A percentile compares a stretch with the other conserved stretches of the same genome.
phyloP scores from a whole-genome alignment of 2,888 invertebrate genomes.

The Caradrina kadenii region DNA sequence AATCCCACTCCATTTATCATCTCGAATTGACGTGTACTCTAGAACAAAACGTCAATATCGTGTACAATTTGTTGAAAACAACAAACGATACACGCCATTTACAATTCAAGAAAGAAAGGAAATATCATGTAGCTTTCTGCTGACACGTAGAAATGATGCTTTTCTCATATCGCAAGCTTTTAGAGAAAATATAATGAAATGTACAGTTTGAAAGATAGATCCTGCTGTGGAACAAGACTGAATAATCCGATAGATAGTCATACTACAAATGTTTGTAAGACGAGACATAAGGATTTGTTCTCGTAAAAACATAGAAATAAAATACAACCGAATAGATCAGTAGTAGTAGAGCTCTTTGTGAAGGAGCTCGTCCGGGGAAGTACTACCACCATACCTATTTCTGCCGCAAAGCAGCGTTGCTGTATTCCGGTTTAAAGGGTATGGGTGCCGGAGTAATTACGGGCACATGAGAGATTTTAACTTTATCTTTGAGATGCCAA shows the following conservation, averaged over 20 bases:
- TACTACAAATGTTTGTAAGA: not conserved
- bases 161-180: conserved; percentile 16
- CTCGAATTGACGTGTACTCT: not conserved
- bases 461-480: too few species aligned
- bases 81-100: conserved; percentile 46
- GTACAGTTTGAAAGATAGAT: conserved; percentile 6
- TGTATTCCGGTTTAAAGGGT: too few species aligned
- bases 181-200: conserved; percentile 7
- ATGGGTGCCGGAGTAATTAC: too few species aligned
- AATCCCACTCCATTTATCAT: conserved; percentile 1
- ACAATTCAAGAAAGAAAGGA: conserved; percentile 27
- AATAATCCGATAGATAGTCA: not conserved
- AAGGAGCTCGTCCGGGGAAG: too few species aligned
- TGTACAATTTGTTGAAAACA: conserved; percentile 40
- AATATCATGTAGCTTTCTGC: not conserved
- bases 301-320: too few species aligned
- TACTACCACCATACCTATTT: too few species aligned
- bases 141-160: conserved; percentile 22
- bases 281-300: too few species aligned
- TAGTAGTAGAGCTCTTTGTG: too few species aligned
- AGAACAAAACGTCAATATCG: conserved; percentile 36
- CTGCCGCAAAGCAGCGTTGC: too few species aligned
- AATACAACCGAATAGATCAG: too few species aligned
- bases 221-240: not conserved
- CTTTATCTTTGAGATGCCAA: too few species aligned